These are phyloP conservation scores for Cynocephalus volans DNA, from an alignment of 2,113 vertebrate species.

Conservation along the genomic window DNA sequence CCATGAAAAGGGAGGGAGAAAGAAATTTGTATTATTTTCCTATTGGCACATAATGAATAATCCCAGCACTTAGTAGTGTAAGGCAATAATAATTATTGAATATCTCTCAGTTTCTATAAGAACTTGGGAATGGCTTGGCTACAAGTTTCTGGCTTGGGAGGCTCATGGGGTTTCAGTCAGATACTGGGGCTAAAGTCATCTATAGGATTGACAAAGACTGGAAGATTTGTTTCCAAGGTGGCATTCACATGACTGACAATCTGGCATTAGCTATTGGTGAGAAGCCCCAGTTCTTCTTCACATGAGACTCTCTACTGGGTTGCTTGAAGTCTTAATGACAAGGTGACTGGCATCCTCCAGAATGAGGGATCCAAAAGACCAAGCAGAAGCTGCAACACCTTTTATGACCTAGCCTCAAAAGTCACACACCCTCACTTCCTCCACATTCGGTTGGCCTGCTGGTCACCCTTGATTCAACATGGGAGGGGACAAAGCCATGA, in stretches of 20 bases:
- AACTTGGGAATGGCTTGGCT: neutral
- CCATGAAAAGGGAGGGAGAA: neutral
- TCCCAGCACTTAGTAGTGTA: neutral
- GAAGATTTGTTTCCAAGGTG: neutral
- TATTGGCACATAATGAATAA: slow-evolving; percentile 13
- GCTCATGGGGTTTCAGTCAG: neutral
- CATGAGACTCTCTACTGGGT: neutral
- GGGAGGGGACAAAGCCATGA: neutral
- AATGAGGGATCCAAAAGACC: neutral
- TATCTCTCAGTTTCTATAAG: neutral
- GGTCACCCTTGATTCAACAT: neutral
- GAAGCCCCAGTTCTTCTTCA: neutral
- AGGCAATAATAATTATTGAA: neutral
- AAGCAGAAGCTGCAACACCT: neutral
- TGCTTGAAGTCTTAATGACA: neutral
- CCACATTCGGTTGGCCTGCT: neutral
- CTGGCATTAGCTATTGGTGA: neutral
- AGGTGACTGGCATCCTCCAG: neutral
- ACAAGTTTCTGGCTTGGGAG: neutral
- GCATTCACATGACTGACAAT: neutral
- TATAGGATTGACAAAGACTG: neutral
- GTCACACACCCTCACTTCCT: neutral
- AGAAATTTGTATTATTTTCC: neutral
- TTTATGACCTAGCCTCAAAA: neutral
- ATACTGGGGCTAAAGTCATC: neutral